phyloP scores from a whole-genome alignment of 2,797 vertebrate genomes.

The Sardinella longiceps region DNA sequence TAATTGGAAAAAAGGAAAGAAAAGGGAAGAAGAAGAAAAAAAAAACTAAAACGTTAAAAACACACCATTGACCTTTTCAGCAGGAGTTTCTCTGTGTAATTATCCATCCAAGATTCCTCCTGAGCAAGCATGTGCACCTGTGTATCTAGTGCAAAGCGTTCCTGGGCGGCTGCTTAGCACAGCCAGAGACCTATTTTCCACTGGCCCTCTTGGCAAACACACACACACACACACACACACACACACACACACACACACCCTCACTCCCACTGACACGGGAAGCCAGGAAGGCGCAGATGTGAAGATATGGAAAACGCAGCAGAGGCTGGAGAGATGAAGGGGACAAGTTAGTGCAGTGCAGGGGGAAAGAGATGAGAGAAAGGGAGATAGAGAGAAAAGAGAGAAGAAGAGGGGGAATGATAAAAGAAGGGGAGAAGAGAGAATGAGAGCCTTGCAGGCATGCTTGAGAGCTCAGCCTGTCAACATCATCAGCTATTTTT shows the following conservation, averaged over 20 bases:
- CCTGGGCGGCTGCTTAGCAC: not conserved
- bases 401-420: not conserved
- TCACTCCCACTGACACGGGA: not conserved
- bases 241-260: too few relatives aligned
- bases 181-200: conserved; percentile 10
- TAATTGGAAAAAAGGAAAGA: not conserved
- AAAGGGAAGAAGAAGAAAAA: not conserved
- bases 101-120: not conserved
- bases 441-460: conserved; percentile 53
- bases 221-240: too few relatives aligned
- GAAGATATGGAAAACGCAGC: not conserved
- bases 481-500: conserved; percentile 60
- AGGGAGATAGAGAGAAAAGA: not conserved
- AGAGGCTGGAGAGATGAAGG: not conserved
- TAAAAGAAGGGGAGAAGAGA: not conserved
- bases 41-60: not conserved
- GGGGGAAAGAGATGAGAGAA: not conserved
- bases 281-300: not conserved
- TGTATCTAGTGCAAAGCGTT: conserved; percentile 35
- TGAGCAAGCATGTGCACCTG: not conserved
- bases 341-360: not conserved
- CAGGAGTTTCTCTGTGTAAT: conserved; percentile 17
- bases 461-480: conserved; percentile 51
- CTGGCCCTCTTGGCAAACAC: conserved; percentile 1
- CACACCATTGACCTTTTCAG: not conserved